These are phyloP conservation scores for Columbina picui DNA, from an alignment of 2,113 vertebrate genomes.

Conservation along the genomic window DNA sequence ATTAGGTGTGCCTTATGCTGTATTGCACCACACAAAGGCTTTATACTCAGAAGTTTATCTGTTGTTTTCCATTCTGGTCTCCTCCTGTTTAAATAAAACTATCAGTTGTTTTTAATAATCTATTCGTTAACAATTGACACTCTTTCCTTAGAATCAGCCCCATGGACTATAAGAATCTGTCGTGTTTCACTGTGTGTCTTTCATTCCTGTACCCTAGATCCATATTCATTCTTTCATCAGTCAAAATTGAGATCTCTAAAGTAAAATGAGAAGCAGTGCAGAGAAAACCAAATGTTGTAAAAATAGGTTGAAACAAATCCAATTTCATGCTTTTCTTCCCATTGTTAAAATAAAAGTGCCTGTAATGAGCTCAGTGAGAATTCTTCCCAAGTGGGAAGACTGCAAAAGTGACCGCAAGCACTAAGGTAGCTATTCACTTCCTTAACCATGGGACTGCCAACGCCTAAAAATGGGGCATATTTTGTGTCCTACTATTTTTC, in stretches of 20 bases:
- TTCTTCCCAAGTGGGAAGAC: background rate
- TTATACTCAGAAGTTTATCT: background rate
- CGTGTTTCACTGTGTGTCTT: background rate
- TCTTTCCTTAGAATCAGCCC: background rate
- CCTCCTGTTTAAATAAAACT: background rate
- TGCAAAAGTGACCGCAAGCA: background rate
- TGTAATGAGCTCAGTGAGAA: background rate
- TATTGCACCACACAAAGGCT: background rate
- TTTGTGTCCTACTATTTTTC: background rate
- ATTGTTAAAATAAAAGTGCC: constrained; percentile 22
- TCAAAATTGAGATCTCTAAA: background rate
- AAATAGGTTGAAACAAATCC: constrained; percentile 45
- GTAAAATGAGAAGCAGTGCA: background rate
- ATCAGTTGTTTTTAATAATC: background rate
- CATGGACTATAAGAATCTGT: background rate
- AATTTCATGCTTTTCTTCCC: constrained; percentile 8
- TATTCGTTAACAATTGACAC: background rate
- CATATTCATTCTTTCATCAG: background rate
- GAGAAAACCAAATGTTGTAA: background rate
- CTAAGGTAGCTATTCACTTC: background rate
- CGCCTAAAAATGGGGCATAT: background rate
- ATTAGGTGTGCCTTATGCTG: background rate
- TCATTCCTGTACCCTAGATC: background rate
- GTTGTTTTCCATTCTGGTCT: background rate
- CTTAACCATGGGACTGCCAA: background rate